Evolutionary conservation across 2,797 vertebrate species (phyloP).

Genomic region (Gadopsis marmoratus): DNA sequence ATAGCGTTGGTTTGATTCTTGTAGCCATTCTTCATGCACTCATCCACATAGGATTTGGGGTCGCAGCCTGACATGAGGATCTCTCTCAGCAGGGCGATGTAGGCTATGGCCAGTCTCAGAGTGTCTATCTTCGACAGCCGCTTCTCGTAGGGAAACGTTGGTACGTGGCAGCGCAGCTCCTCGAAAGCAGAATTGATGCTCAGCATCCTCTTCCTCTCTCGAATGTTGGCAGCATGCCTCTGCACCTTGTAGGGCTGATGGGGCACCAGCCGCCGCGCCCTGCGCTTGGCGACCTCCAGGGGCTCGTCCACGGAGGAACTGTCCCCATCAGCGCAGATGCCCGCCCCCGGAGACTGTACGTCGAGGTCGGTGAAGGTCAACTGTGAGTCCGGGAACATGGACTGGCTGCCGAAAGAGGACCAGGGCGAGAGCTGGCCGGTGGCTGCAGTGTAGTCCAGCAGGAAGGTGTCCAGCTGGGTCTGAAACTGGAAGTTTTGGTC

Average conservation of each 20-base stretch:
- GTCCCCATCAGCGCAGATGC: slow-evolving; percentile 78
- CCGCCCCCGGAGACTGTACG: slow-evolving; percentile 65
- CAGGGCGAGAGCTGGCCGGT: slow-evolving; percentile 72
- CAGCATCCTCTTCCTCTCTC: slow-evolving; percentile 88
- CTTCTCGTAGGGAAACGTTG: slow-evolving; percentile 89
- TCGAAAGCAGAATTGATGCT: slow-evolving; percentile 88
- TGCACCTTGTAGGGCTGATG: slow-evolving; percentile 84
- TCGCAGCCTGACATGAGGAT: slow-evolving; percentile 86
- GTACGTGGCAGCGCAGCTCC: slow-evolving; percentile 85
- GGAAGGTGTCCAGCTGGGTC: slow-evolving; percentile 77
- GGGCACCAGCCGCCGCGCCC: slow-evolving; percentile 50
- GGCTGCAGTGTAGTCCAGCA: slow-evolving; percentile 76
- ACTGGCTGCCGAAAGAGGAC: slow-evolving; percentile 71
- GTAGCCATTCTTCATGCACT: slow-evolving; percentile 85
- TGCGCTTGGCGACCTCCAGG: slow-evolving; percentile 52
- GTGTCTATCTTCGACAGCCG: slow-evolving; percentile 90
- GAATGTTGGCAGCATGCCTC: slow-evolving; percentile 87
- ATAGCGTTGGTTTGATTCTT: slow-evolving; percentile 80
- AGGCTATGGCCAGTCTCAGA: slow-evolving; percentile 85
- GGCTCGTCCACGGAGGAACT: slow-evolving; percentile 71
- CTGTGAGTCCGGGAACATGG: slow-evolving; percentile 78
- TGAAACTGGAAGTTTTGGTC: slow-evolving; percentile 76
- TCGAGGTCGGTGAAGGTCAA: slow-evolving; percentile 75
- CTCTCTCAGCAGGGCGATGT: slow-evolving; percentile 87
- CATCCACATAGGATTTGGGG: slow-evolving; percentile 85